Percentiles rank a stretch among this genome's conserved stretches.
These are phyloP conservation scores for Orientallactaga bullata DNA, from an alignment of 2,113 vertebrate species.

Conservation along the genomic window DNA sequence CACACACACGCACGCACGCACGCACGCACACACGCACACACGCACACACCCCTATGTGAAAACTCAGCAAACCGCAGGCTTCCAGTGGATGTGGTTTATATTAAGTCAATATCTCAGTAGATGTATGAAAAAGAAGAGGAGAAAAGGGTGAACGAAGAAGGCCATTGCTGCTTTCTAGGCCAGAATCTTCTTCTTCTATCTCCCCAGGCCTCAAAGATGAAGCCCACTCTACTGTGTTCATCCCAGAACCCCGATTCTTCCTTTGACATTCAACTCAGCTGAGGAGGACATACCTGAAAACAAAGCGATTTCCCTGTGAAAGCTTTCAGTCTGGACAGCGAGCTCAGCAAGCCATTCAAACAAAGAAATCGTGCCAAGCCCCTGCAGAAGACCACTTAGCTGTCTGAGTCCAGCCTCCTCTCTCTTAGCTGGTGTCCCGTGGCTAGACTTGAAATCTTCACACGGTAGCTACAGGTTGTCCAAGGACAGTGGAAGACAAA, in stretches of 20 bases:
- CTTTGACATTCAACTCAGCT: neutral
- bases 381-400: neutral
- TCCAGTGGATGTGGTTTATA: neutral
- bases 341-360: neutral
- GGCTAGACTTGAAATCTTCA: neutral
- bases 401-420: neutral
- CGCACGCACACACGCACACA: neutral
- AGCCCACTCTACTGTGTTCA: neutral
- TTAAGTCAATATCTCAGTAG: neutral
- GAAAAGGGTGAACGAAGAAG: neutral
- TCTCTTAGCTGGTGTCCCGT: neutral
- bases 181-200: neutral
- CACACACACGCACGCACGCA: neutral
- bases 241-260: neutral
- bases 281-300: conserved; percentile 3
- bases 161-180: neutral
- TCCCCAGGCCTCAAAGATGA: neutral
- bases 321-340: neutral
- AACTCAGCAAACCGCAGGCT: neutral
- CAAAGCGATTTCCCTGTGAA: neutral
- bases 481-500: neutral
- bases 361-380: neutral
- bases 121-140: neutral
- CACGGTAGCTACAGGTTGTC: neutral
- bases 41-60: neutral